phyloP scores from a whole-genome alignment of 2,888 invertebrate species.

The Polydrusus tereticollis region DNA sequence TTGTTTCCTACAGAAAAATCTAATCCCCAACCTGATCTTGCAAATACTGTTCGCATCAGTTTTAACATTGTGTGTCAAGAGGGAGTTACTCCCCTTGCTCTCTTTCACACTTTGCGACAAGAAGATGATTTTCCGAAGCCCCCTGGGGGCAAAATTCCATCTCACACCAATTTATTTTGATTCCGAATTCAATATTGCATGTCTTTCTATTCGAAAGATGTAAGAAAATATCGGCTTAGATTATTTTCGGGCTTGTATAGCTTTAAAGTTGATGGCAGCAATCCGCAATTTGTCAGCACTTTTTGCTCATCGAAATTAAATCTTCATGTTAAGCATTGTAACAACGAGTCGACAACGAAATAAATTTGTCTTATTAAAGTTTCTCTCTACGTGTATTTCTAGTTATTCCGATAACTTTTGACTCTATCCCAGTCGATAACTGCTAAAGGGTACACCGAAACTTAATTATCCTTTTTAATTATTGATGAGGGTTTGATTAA shows the following conservation, averaged over 20 bases:
- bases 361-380: too few relatives aligned
- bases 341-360: too few relatives aligned
- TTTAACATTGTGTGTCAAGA: conserved; percentile 34
- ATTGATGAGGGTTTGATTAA: conserved; percentile 3
- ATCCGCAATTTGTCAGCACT: too few relatives aligned
- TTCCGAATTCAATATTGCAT: conserved; percentile 40
- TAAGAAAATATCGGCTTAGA: background rate
- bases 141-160: conserved; percentile 36
- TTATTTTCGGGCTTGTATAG: too few relatives aligned
- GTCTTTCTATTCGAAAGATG: conserved; percentile 37
- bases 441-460: conserved; percentile 1
- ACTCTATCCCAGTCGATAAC: too few relatives aligned
- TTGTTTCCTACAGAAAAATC: background rate
- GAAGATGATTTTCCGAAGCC: conserved; percentile 28
- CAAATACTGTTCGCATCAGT: conserved; percentile 21
- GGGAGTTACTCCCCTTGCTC: conserved; percentile 32
- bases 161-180: conserved; percentile 40
- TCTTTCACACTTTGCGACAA: conserved; percentile 35
- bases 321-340: too few relatives aligned
- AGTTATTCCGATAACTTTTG: too few relatives aligned
- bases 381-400: too few relatives aligned
- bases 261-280: too few relatives aligned
- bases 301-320: too few relatives aligned
- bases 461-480: conserved; percentile 10
- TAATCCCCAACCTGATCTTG: background rate